Evolutionary conservation across 2,888 invertebrate genomes (phyloP), one percentile per base, ranked within the genome.

Genomic region (Sinodicranocentrus sp.): DNA sequence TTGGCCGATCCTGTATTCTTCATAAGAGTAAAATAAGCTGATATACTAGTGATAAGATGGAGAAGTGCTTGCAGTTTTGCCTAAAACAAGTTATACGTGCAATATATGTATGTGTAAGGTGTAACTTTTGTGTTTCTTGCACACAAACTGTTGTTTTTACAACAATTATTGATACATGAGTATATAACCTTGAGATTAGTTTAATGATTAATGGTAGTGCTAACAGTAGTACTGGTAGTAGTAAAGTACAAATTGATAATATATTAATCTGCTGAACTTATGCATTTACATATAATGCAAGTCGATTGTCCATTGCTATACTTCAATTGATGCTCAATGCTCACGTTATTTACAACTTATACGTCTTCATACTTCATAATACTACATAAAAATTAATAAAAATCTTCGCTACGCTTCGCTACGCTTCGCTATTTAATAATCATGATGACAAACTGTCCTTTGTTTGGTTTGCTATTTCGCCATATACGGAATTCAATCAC

Each of bases 281-380:
- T 67, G 43, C 19, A 19, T 8, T 26, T 63, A n/a, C 8, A 17
- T 19, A 25, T 68, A 33, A 68, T 33, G 68, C 68, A 68, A 68
- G 5, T 68, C 68, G 68, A 68, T 68, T 68, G 68, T 68, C 68
- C 68, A 48, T 68, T 68, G 68, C 68, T 68, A 43, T 26, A 25
- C 48, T 48, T 48, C n/a, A n/a, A 48, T n/a, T 48, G 5, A 48
- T 3, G 13, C 15, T 15, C 48, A 48, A 48, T 48, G 10, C n/a
- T 48, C n/a, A 48, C 48, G 2, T n/a, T 48, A n/a, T n/a, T n/a
- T n/a, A n/a, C n/a, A n/a, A n/a, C n/a, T n/a, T n/a, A n/a, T n/a
- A n/a, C n/a, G n/a, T n/a, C n/a, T n/a, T n/a, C n/a, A n/a, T n/a
- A n/a, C n/a, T n/a, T n/a, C n/a, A n/a, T n/a, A n/a, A n/a, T n/a